These are phyloP conservation scores for Chrysopa pallens DNA, from an alignment of 1,140 invertebrate genomes.

Conservation along the genomic window DNA sequence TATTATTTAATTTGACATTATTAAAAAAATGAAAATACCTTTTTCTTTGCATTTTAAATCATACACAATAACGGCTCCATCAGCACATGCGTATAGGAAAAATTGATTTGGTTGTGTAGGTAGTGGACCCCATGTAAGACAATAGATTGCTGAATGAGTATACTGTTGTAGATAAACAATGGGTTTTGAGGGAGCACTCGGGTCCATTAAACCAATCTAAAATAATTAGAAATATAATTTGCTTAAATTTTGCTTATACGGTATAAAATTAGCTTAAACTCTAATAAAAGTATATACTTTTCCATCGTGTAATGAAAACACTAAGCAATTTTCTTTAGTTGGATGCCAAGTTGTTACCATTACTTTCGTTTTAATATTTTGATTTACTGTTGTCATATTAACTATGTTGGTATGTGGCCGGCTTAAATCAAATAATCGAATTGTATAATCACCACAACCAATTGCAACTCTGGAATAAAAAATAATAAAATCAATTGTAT, in stretches of 20 bases:
- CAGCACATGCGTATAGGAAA: slow-evolving; percentile 29
- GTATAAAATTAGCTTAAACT: slow-evolving; percentile 1
- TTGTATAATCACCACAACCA: slow-evolving; percentile 46
- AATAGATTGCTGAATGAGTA: slow-evolving; percentile 21
- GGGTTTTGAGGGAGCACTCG: slow-evolving; percentile 14
- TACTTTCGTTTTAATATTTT: slow-evolving; percentile 55
- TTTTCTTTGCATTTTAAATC: slow-evolving; percentile 21
- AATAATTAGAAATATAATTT: slow-evolving; percentile 10
- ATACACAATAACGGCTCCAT: slow-evolving; percentile 29
- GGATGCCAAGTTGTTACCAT: slow-evolving; percentile 60
- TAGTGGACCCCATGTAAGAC: slow-evolving; percentile 25
- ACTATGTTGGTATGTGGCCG: slow-evolving; percentile 24
- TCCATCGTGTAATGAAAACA: slow-evolving; percentile 60
- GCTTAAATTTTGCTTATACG: slow-evolving; percentile 19
- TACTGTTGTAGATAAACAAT: slow-evolving; percentile 22
- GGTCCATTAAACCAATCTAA: slow-evolving; percentile 34
- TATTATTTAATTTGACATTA: no score
- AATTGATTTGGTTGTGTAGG: slow-evolving; percentile 12
- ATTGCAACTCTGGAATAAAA: slow-evolving; percentile 37
- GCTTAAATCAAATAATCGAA: slow-evolving; percentile 51
- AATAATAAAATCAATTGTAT: no score
- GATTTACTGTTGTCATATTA: slow-evolving; percentile 35
- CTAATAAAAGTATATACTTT: slow-evolving; percentile 25
- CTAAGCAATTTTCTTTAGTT: slow-evolving; percentile 46
- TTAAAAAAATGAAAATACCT: slow-evolving; percentile 16